phyloP scores from a whole-genome alignment of 1,140 invertebrate genomes.

The Cryptotermes secundus region DNA sequence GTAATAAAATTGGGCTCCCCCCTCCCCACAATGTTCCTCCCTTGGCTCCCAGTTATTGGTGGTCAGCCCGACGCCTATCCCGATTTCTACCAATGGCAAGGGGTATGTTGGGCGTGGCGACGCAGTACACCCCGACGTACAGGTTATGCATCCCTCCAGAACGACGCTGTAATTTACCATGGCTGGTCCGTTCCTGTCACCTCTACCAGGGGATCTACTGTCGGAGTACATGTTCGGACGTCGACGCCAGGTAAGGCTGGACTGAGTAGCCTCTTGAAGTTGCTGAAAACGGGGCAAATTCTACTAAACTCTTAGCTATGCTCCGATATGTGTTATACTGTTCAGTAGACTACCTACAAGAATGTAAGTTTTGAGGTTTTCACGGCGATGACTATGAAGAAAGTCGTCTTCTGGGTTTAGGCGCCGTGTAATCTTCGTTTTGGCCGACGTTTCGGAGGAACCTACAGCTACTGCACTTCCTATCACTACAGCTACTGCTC shows the following conservation, averaged over 20 bases:
- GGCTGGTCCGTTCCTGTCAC: constrained; percentile 81
- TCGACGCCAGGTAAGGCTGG: constrained; percentile 66
- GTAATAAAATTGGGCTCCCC: not conserved
- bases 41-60: not conserved
- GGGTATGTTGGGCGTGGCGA: not conserved
- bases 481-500: too few relatives aligned
- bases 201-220: constrained; percentile 77
- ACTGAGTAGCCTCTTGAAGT: not conserved
- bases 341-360: too few relatives aligned
- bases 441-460: too few relatives aligned
- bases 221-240: constrained; percentile 91
- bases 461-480: too few relatives aligned
- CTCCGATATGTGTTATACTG: too few relatives aligned
- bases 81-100: not conserved
- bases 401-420: too few relatives aligned
- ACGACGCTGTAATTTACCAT: constrained; percentile 51
- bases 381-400: too few relatives aligned
- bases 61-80: not conserved
- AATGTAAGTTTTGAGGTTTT: too few relatives aligned
- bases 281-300: too few relatives aligned
- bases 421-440: too few relatives aligned
- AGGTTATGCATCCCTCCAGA: not conserved
- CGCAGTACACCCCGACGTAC: not conserved
- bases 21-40: not conserved
- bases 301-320: too few relatives aligned